Percentiles rank a stretch among this genome's conserved stretches.
Conservation (phyloP, 2,888 invertebrate species). For the Plebejus anna region DNA sequence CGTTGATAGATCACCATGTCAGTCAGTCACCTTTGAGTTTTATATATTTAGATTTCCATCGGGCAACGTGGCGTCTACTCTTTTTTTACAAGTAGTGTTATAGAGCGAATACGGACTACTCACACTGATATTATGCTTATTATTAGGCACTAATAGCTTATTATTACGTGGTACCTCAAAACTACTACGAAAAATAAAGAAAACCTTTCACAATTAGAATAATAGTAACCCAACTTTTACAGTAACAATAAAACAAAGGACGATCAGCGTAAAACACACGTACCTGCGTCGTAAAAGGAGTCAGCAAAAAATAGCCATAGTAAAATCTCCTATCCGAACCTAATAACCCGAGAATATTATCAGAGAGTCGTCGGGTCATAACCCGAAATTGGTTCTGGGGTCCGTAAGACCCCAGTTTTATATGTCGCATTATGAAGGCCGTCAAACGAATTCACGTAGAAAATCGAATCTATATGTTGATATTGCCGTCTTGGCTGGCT, state of each 20-base stretch:
- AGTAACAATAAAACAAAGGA: constrained; percentile 22
- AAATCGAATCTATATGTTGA: constrained; percentile 81
- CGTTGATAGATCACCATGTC: too few species aligned
- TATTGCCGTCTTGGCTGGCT: constrained; percentile 73
- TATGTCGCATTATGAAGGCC: constrained; percentile 81
- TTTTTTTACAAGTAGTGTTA: too few species aligned
- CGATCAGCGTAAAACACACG: constrained; percentile 59
- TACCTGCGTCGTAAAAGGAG: constrained; percentile 70
- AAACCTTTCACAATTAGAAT: not conserved
- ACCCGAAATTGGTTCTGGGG: constrained; percentile 81
- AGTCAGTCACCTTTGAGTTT: too few species aligned
- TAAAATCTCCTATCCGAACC: constrained; percentile 80
- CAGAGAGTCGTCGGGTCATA: constrained; percentile 80
- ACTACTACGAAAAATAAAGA: too few species aligned
- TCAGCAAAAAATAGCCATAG: constrained; percentile 79
- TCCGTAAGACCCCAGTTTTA: constrained; percentile 80
- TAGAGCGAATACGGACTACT: too few species aligned
- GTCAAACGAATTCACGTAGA: constrained; percentile 82
- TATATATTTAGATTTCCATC: too few species aligned
- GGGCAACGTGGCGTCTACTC: too few species aligned
- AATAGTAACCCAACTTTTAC: constrained; percentile 14
- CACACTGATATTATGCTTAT: too few species aligned
- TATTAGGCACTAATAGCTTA: too few species aligned
- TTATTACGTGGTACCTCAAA: too few species aligned
- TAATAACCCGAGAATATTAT: constrained; percentile 81